A percentile compares a stretch with the other conserved stretches of the same genome.
Evolutionary conservation across 1,140 invertebrate genomes (phyloP).

Genomic region (Calycopis cecrops): DNA sequence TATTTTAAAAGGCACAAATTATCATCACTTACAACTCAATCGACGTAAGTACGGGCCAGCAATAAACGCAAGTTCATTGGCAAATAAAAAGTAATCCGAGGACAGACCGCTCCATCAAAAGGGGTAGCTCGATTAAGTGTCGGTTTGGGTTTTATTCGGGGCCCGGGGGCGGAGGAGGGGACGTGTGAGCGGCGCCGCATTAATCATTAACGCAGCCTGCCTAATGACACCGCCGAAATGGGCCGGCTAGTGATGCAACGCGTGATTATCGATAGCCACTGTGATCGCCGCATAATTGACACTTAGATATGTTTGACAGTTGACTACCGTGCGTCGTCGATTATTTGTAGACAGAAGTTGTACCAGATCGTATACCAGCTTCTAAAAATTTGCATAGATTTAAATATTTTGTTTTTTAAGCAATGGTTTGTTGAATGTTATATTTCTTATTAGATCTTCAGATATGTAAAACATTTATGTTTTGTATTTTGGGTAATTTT

Average conservation of each 20-base stretch:
- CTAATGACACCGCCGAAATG: conserved; percentile 72
- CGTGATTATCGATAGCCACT: conserved; percentile 44
- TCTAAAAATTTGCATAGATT: too few relatives aligned
- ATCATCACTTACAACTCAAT: conserved; percentile 21
- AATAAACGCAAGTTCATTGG: conserved; percentile 39
- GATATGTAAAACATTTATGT: too few relatives aligned
- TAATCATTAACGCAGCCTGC: conserved; percentile 72
- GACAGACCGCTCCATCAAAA: conserved; percentile 64
- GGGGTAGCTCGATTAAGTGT: conserved; percentile 71
- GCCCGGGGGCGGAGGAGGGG: conserved; percentile 35
- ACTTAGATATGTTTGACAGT: conserved; percentile 36
- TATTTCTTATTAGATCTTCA: too few relatives aligned
- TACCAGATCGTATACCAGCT: too few relatives aligned
- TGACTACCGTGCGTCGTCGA: conserved; percentile 30
- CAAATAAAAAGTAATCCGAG: conserved; percentile 55
- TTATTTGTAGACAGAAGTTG: neutral
- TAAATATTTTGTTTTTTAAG: too few relatives aligned
- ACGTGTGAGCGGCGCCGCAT: conserved; percentile 66
- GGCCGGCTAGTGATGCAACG: conserved; percentile 47
- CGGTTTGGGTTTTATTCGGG: conserved; percentile 64
- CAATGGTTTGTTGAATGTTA: too few relatives aligned
- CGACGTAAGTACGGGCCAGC: conserved; percentile 27
- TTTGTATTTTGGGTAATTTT: too few relatives aligned
- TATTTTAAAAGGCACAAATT: too few relatives aligned
- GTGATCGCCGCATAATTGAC: conserved; percentile 39